Base-by-base conservation (phyloP, 2,797 vertebrate species). In the Zalophus californianus region DNA sequence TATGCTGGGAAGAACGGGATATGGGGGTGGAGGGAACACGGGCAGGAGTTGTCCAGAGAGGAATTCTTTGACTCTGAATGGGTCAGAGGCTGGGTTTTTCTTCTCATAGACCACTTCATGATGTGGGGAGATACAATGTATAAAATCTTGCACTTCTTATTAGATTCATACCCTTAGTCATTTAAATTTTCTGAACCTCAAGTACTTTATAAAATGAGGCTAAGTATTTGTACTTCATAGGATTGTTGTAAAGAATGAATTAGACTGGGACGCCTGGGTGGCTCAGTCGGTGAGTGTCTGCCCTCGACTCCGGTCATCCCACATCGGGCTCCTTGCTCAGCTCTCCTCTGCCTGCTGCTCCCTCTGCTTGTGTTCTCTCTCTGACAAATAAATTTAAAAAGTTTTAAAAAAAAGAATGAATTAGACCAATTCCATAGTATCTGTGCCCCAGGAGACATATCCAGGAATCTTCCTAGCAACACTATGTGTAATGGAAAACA, bases 1-100 rank as follows among this genome's bases (percentile, higher is more conserved):
- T 52, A 75, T 18, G 9, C 82, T 93, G 20, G 75, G 83, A 87
- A 27, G 38, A 91, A 50, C 11, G 41, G 60, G 54, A 29, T 38
- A 25, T 6, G 5, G 72, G 54, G 16, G 20, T 0, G 0, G 13
- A 27, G 11, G 21, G 27, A 35, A 8, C 25, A 7, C 1, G 27
- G 35, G 6, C 44, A 90, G 62, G n/a, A 44, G 32, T n/a, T 56
- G 38, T 58, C 62, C 32, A 12, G 50, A 64, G 38, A 85, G 54
- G 54, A 88, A 16, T 41, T 64, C 62, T 77, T 70, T 66, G 56
- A 38, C 38, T 38, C n/a, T 85, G 52, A 79, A 44, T 38, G 85
- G 38, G 32, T 50, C 52, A 62, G 23, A 66, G 23, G 18, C 50
- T 66, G 32, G 23, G 20, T 52, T 94, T 89, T 64, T 50, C 27